Base-by-base conservation (phyloP, 37 sponge, comb jelly and placozoan genomes). In the Amphimedon queenslandica region DNA sequence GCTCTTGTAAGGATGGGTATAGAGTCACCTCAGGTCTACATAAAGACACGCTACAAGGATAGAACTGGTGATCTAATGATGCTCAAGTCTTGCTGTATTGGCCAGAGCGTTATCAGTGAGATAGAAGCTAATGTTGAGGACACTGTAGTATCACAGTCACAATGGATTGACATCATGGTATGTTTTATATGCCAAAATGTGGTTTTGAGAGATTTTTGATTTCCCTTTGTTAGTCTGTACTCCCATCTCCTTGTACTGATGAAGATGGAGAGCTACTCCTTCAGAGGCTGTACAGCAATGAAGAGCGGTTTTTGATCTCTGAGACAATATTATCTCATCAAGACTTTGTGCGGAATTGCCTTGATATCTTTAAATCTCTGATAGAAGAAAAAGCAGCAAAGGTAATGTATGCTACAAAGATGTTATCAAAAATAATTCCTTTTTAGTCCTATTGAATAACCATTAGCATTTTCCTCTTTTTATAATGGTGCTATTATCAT, bases 91-190 rank as follows among this genome's bases (percentile, higher is more conserved):
- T 89, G 91, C 60, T 36, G 43, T 24, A 31, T 88, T 5, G 90
- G 91, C 0, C 69, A 71, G 18, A 27, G 27, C 28, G 55, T 74
- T 8, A 13, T 79, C 4, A 63, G 42, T 0, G 78, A 86, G 55
- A 71, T 89, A 57, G 84, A 85, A 24, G 90, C 76, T 25, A 77
- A 72, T 13, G 42, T 93, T 16, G 94, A 93, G 23, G 94, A 89
- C n/a, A 71, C 71, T 36, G 56, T 74, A 1, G 31, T 34, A 21
- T 58, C 30, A 25, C 57, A 71, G 16, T 61, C 43, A 11, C 34
- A 57, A 20, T 93, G 94, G 94, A 63, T 82, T 20, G 94, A 93
- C 60, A 34, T 85, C 10, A 23, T 82, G 79, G 94, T 93, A 27
- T 60, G 63, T 61, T 34, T 74, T 74, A 21, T 63, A 53, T 71